These are phyloP conservation scores for Nesogale talazaci DNA, from an alignment of 2,113 vertebrate genomes.

Conservation along the genomic window DNA sequence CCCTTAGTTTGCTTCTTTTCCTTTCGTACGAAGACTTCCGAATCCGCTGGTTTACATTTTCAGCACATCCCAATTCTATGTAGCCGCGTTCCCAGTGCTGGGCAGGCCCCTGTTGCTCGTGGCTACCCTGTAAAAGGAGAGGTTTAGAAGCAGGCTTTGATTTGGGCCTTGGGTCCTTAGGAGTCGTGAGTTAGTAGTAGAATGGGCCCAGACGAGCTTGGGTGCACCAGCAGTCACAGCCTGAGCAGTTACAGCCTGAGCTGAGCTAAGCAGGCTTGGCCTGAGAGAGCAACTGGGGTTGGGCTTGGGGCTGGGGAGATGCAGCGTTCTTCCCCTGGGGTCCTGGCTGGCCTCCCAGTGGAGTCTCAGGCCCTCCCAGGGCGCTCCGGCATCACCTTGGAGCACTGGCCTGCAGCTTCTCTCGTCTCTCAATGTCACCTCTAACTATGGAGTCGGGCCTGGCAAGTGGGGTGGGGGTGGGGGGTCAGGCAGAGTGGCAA, in stretches of 20 bases:
- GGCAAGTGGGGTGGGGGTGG: slow-evolving; percentile 57
- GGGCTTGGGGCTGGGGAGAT: background rate
- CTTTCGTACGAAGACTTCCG: slow-evolving; percentile 48
- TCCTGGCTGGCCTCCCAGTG: background rate
- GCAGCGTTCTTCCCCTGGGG: background rate
- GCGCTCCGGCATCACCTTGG: background rate
- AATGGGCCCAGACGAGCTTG: slow-evolving; percentile 50
- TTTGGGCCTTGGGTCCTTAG: slow-evolving; percentile 40
- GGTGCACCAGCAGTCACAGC: slow-evolving; percentile 14
- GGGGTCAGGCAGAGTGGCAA: slow-evolving; percentile 66
- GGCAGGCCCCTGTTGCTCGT: background rate
- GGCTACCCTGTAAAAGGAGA: slow-evolving; percentile 5
- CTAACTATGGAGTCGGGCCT: slow-evolving; percentile 63
- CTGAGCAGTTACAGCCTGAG: slow-evolving; percentile 19
- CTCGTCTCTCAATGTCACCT: slow-evolving; percentile 60
- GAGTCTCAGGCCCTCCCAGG: background rate
- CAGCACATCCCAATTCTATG: background rate
- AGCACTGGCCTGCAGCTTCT: background rate
- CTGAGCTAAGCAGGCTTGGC: slow-evolving; percentile 24
- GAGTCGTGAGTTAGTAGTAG: slow-evolving; percentile 38
- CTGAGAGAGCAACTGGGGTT: slow-evolving; percentile 50
- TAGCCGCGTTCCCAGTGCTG: slow-evolving; percentile 3
- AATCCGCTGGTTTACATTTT: slow-evolving; percentile 32
- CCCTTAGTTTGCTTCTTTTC: too few species aligned
- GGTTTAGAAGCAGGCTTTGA: slow-evolving; percentile 54